Percentiles rank a stretch among this genome's conserved stretches.
These are phyloP conservation scores for Xylocopa sonorina DNA, from an alignment of 1,140 invertebrate species.

Conservation along the genomic window DNA sequence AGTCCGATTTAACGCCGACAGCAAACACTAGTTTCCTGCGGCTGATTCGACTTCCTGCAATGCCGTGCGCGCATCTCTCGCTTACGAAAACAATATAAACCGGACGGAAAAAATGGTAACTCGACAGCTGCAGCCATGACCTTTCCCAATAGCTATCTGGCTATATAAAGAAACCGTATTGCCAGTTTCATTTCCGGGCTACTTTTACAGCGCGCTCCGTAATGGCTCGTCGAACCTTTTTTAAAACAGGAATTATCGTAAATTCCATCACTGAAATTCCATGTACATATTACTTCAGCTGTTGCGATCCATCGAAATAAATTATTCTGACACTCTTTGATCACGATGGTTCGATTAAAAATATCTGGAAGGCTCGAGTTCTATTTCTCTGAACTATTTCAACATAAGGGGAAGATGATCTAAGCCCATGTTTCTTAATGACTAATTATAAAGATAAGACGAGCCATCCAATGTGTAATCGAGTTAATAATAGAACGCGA, in stretches of 20 bases:
- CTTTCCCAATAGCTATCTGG: slow-evolving; percentile 38
- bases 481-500: background rate
- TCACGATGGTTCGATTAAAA: too few relatives aligned
- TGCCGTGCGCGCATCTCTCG: slow-evolving; percentile 14
- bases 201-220: background rate
- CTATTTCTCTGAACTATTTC: too few relatives aligned
- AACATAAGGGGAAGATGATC: too few relatives aligned
- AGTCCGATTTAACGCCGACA: slow-evolving; percentile 29
- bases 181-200: slow-evolving; percentile 11
- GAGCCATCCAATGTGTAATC: background rate
- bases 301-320: too few relatives aligned
- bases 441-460: background rate
- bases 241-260: background rate
- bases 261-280: background rate
- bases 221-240: background rate
- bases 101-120: slow-evolving; percentile 5
- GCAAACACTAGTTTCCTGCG: slow-evolving; percentile 46
- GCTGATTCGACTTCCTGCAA: slow-evolving; percentile 43
- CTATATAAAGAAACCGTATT: slow-evolving; percentile 20
- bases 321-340: too few relatives aligned
- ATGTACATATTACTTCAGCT: too few relatives aligned
- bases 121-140: slow-evolving; percentile 49
- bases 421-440: background rate
- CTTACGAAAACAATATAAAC: slow-evolving; percentile 22
- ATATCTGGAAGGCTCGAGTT: too few relatives aligned